Conservation (phyloP, 1,140 invertebrate species). For the Drosophila simulans region DNA sequence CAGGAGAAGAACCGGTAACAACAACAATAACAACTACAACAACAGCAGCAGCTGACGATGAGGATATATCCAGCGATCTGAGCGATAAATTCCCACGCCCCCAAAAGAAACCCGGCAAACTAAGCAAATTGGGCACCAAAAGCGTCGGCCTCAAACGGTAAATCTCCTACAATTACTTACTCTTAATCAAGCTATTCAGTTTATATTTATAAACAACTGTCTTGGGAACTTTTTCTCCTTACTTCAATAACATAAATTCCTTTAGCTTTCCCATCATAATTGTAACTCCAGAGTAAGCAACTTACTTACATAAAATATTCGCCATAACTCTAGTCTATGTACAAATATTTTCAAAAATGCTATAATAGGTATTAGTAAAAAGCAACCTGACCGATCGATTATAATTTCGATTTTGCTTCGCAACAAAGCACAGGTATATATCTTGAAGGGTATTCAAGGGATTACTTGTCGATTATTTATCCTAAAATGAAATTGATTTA, state of each 20-base stretch:
- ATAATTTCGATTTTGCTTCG: neutral
- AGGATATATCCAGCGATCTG: constrained; percentile 69
- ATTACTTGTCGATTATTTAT: constrained; percentile 31
- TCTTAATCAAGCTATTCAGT: too few relatives aligned
- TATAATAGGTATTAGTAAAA: neutral
- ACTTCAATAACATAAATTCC: too few relatives aligned
- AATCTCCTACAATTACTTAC: neutral
- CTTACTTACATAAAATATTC: too few relatives aligned
- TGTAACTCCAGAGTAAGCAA: too few relatives aligned
- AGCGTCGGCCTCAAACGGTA: constrained; percentile 77
- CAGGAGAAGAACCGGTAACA: constrained; percentile 11
- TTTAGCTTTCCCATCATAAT: too few relatives aligned
- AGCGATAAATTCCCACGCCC: constrained; percentile 75
- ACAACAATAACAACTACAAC: constrained; percentile 34
- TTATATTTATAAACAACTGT: too few relatives aligned
- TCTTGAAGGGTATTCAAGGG: constrained; percentile 17
- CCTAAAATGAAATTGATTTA: neutral
- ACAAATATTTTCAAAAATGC: too few relatives aligned
- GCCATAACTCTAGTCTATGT: too few relatives aligned
- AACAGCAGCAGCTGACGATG: constrained; percentile 49
- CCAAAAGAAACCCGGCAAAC: constrained; percentile 71
- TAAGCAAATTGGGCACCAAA: constrained; percentile 73
- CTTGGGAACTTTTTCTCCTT: too few relatives aligned
- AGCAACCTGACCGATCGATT: constrained; percentile 12
- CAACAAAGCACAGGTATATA: neutral